Evolutionary conservation across 2,888 invertebrate genomes (phyloP), one percentile per base, ranked within the genome.

Genomic region (Netelia inedita): DNA sequence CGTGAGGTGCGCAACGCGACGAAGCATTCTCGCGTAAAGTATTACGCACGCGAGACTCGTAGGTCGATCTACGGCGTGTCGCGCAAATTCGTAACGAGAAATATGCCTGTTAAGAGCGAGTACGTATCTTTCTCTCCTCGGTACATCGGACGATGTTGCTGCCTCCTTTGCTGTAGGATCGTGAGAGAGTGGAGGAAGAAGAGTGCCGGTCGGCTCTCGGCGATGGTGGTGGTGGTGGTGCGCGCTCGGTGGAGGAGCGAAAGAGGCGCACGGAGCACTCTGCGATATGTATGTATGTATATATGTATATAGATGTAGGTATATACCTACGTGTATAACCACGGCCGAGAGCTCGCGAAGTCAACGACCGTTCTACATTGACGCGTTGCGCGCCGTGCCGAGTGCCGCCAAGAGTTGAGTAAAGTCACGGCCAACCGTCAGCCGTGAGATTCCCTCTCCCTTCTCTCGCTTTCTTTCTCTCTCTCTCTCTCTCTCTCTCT

Each of bases 351-450:
- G 78, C 73, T 83, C 86, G 68, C 79, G 88, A 89, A 92, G 93
- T 93, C 93, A 93, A 93, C 91, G 93, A 93, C 93, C 93, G 93
- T 93, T 93, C 93, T 93, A 93, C 93, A 93, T 93, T 93, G 93
- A 93, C 93, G 93, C 93, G 92, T 90, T 93, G 91, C 91, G 91
- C 91, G 92, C 90, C 90, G 91, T 85, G 87, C 86, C 90, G 87
- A 87, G 91, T 90, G 91, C 92, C 91, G 92, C 91, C 91, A 90
- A 79, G 91, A 92, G 92, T 92, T 89, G 92, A 92, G 92, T 92
- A 92, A 92, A 93, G 93, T 93, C 93, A 93, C 91, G 93, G 93
- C 93, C 93, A 91, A 91, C 91, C 93, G 90, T 91, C 92, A 93
- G 92, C 93, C 92, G 92, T 93, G 93, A 93, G 93, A 93, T 92